A percentile compares a stretch with the other conserved stretches of the same genome.
Conservation (phyloP, 2,113 vertebrate species). For the Macroglossus sobrinus region DNA sequence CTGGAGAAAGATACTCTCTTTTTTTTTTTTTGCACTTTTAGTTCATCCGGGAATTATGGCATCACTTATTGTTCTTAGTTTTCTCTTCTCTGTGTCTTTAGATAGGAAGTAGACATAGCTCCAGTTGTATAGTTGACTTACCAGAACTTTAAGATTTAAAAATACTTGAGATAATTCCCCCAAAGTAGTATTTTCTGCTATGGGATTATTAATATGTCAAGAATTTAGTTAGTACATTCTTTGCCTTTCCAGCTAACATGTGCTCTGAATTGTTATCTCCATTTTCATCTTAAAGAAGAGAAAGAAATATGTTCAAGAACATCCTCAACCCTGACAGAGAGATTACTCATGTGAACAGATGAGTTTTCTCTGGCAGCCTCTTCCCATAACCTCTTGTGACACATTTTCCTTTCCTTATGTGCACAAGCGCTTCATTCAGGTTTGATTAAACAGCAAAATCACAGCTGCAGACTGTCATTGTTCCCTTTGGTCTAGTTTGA, state of each 20-base stretch:
- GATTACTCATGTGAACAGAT: neutral
- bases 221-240: neutral
- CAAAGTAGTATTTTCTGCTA: neutral
- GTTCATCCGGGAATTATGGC: neutral
- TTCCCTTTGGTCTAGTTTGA: constrained; percentile 52
- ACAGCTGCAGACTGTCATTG: neutral
- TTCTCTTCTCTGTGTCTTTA: neutral
- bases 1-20: neutral
- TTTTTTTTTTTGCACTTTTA: neutral
- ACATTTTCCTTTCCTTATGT: neutral
- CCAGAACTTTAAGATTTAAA: neutral
- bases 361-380: neutral
- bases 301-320: neutral
- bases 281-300: neutral
- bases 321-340: neutral
- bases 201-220: neutral
- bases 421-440: neutral
- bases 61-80: neutral
- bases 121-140: neutral
- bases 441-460: constrained; percentile 45
- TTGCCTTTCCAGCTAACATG: neutral
- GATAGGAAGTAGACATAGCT: neutral
- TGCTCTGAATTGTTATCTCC: neutral
- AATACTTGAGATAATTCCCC: neutral
- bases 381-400: neutral